Evolutionary conservation across 2,888 invertebrate species (phyloP).

Genomic region (Tenodera sinensis): DNA sequence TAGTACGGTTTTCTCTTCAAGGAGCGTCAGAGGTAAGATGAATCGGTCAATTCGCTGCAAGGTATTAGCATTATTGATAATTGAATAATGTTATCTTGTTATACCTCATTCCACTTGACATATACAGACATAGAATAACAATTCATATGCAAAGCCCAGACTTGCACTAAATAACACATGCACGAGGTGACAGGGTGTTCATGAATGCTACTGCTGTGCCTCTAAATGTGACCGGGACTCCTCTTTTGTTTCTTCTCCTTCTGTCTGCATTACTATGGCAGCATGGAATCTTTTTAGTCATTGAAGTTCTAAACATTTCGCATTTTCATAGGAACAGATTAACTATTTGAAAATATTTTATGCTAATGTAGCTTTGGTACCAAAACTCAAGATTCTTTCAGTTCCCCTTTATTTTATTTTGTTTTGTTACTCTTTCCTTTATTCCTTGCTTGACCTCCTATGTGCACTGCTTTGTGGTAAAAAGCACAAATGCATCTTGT

Average conservation of each 20-base stretch:
- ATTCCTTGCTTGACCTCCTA: background rate
- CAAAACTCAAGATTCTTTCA: background rate
- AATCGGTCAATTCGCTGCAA: conserved; percentile 32
- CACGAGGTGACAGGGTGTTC: conserved; percentile 9
- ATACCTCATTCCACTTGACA: conserved; percentile 18
- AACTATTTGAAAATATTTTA: background rate
- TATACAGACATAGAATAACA: background rate
- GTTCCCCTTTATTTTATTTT: background rate
- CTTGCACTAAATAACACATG: background rate
- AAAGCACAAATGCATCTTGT: background rate
- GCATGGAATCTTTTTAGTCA: background rate
- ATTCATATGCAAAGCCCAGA: background rate
- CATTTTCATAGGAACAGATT: background rate
- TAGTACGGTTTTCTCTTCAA: conserved; percentile 32
- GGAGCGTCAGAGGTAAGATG: conserved; percentile 34
- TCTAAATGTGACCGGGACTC: background rate
- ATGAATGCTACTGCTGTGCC: conserved; percentile 1
- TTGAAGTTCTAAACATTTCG: background rate
- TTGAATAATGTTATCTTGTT: conserved; percentile 32
- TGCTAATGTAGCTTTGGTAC: background rate
- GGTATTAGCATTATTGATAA: conserved; percentile 32
- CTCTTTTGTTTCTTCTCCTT: background rate
- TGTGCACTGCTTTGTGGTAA: background rate
- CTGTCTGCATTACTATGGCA: background rate
- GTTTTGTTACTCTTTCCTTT: background rate